Evolutionary conservation across 2,888 invertebrate genomes (phyloP).

Genomic region (Sphaerophoria rueppellii): DNA sequence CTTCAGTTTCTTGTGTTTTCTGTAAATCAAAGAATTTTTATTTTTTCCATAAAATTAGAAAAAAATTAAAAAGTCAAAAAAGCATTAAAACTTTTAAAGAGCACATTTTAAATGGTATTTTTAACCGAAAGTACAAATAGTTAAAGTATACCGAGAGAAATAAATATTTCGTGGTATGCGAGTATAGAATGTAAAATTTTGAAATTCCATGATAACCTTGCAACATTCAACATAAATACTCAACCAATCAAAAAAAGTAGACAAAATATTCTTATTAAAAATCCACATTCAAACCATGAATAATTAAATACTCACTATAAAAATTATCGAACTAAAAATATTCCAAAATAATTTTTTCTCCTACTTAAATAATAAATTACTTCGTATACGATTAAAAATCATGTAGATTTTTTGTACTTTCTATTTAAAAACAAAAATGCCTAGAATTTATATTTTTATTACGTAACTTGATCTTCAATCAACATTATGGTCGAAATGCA

Average conservation of each 20-base stretch:
- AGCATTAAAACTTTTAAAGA: conserved; percentile 74
- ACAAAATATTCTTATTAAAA: conserved; percentile 43
- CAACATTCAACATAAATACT: conserved; percentile 50
- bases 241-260: neutral
- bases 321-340: conserved; percentile 11
- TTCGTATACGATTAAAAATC: conserved; percentile 40
- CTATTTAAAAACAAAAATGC: neutral
- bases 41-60: conserved; percentile 68
- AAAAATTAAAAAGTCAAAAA: conserved; percentile 41
- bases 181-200: conserved; percentile 35
- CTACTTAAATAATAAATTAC: conserved; percentile 7
- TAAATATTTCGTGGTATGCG: conserved; percentile 50
- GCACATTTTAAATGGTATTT: conserved; percentile 81
- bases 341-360: neutral
- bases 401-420: conserved; percentile 18
- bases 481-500: conserved; percentile 45
- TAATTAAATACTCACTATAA: neutral
- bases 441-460: conserved; percentile 20
- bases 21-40: conserved; percentile 42
- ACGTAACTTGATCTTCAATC: conserved; percentile 52
- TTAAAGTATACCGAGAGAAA: conserved; percentile 71
- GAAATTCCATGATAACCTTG: conserved; percentile 43
- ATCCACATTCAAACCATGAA: neutral
- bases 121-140: conserved; percentile 80
- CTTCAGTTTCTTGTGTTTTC: conserved; percentile 54